These are phyloP conservation scores for Miniopterus natalensis DNA, from an alignment of 2,113 vertebrate species.

Conservation along the genomic window DNA sequence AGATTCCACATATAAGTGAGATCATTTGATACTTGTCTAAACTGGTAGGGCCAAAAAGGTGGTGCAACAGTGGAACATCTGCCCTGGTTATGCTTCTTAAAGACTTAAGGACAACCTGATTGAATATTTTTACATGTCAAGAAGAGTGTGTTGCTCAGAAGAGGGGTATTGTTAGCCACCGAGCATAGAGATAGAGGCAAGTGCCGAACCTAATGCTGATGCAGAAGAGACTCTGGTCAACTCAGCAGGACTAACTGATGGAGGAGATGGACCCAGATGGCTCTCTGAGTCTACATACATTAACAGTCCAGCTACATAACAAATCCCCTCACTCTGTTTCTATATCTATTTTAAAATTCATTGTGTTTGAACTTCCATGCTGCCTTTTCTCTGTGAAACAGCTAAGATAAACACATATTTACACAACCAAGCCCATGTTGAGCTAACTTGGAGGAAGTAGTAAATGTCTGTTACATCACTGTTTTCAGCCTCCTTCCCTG, in stretches of 20 bases:
- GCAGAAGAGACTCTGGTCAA: background rate
- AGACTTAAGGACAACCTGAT: background rate
- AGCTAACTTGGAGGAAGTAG: constrained; percentile 57
- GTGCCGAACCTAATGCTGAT: background rate
- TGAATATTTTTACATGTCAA: background rate
- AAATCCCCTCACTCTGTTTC: constrained; percentile 21
- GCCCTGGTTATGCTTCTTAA: background rate
- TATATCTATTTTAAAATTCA: constrained; percentile 54
- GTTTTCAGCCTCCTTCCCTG: constrained; percentile 59
- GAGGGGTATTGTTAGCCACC: background rate
- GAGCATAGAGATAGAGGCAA: background rate
- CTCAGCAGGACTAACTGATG: background rate
- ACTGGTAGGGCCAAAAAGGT: background rate
- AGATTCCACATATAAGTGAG: too few relatives aligned
- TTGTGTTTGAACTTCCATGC: constrained; percentile 67
- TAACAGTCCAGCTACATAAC: background rate
- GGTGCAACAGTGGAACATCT: background rate
- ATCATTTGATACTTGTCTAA: background rate
- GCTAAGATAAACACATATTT: constrained; percentile 71
- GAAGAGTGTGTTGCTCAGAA: background rate
- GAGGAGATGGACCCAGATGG: background rate
- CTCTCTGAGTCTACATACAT: background rate
- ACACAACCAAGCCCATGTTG: constrained; percentile 49
- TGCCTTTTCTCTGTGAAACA: constrained; percentile 71
- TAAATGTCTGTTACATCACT: constrained; percentile 49